Conservation (phyloP, 2,113 vertebrate species). For the Ranitomeya variabilis region DNA sequence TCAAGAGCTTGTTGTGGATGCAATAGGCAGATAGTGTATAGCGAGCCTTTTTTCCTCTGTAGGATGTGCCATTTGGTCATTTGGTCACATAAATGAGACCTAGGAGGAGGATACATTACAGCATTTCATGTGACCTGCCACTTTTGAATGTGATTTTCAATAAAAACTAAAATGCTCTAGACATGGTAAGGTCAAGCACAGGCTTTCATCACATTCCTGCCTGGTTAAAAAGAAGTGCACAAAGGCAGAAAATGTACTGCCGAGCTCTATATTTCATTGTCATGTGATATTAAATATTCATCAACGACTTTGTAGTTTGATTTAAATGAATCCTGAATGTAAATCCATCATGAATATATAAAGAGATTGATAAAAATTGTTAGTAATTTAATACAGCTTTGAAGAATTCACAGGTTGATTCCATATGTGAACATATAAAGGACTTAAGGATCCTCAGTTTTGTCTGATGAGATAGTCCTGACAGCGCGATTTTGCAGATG, state of each 20-base stretch:
- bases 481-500: background rate
- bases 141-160: background rate
- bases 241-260: background rate
- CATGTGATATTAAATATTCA: slow-evolving; percentile 1
- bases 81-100: background rate
- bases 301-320: slow-evolving; percentile 24
- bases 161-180: background rate
- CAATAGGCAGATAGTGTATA: background rate
- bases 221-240: slow-evolving; percentile 16
- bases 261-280: background rate
- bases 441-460: background rate
- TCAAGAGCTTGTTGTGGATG: background rate
- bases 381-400: slow-evolving; percentile 35
- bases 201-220: background rate
- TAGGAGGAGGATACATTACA: background rate
- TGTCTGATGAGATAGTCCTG: slow-evolving; percentile 7
- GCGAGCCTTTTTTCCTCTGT: too few relatives aligned
- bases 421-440: slow-evolving; percentile 50
- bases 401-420: slow-evolving; percentile 43
- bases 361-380: slow-evolving; percentile 29
- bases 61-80: background rate
- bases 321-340: slow-evolving; percentile 6
- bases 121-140: background rate
- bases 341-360: slow-evolving; percentile 41
- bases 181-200: background rate